These are phyloP conservation scores for Chelidonichthys spinosus DNA, from an alignment of 2,797 vertebrate genomes.

Conservation along the genomic window DNA sequence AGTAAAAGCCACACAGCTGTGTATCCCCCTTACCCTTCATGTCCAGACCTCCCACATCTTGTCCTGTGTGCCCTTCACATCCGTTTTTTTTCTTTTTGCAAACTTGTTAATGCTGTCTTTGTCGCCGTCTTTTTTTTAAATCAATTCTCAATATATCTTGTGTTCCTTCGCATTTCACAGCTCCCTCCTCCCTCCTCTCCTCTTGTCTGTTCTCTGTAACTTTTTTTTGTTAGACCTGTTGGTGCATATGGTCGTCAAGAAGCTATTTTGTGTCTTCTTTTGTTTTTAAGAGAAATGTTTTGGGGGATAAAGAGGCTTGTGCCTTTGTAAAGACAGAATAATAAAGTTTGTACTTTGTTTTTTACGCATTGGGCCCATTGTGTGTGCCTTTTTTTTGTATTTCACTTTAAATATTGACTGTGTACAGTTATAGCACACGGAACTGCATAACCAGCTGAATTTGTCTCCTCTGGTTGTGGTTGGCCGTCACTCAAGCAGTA, in stretches of 20 bases:
- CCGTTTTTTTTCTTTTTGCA: not conserved
- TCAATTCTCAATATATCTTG: slow-evolving; percentile 50
- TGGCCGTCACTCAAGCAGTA: slow-evolving; percentile 25
- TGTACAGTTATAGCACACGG: not conserved
- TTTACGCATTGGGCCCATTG: slow-evolving; percentile 82
- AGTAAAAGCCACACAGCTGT: slow-evolving; percentile 76
- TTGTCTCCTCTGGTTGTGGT: slow-evolving; percentile 4
- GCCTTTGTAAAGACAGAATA: slow-evolving; percentile 99
- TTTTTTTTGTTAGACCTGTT: slow-evolving; percentile 76
- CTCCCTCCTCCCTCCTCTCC: slow-evolving; percentile 43
- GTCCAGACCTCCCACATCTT: slow-evolving; percentile 57
- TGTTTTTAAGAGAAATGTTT: slow-evolving; percentile 89
- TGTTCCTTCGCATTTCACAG: slow-evolving; percentile 62
- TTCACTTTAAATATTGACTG: not conserved
- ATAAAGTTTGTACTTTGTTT: slow-evolving; percentile 99
- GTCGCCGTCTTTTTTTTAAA: slow-evolving; percentile 5
- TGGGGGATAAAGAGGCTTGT: slow-evolving; percentile 90
- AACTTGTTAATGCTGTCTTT: slow-evolving; percentile 45
- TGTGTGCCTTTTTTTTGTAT: slow-evolving; percentile 31
- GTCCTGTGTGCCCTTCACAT: slow-evolving; percentile 63
- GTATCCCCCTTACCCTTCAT: slow-evolving; percentile 57
- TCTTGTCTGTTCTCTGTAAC: slow-evolving; percentile 59
- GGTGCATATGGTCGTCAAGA: slow-evolving; percentile 91
- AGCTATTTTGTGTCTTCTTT: slow-evolving; percentile 92
- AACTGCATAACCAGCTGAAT: slow-evolving; percentile 23